A percentile compares a stretch with the other conserved stretches of the same genome.
Conservation (phyloP, 1,140 invertebrate genomes). For the Armadillidium nasatum region DNA sequence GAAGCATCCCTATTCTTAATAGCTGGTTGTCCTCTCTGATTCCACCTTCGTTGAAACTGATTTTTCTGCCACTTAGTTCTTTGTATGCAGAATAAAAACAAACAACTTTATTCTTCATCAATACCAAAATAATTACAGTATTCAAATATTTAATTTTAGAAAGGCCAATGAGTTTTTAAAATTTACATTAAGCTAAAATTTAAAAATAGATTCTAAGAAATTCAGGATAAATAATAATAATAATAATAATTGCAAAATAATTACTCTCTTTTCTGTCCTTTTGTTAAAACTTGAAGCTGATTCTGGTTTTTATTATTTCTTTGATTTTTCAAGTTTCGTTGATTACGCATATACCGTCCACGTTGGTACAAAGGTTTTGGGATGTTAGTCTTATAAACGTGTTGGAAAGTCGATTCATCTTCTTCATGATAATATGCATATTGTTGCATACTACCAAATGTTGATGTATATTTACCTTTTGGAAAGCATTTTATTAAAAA, state of each 20-base stretch:
- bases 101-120: background rate
- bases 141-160: too few species aligned
- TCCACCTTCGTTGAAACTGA: constrained; percentile 56
- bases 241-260: constrained; percentile 32
- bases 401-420: constrained; percentile 95
- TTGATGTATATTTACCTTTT: constrained; percentile 80
- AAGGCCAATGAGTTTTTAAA: too few species aligned
- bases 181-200: too few species aligned
- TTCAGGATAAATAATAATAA: too few species aligned
- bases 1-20: constrained; percentile 94
- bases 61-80: constrained; percentile 47
- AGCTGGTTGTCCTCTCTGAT: constrained; percentile 65
- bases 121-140: background rate
- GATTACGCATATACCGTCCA: constrained; percentile 73
- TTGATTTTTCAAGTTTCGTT: constrained; percentile 59
- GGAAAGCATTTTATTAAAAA: too few species aligned
- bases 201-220: too few species aligned
- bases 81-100: background rate
- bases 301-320: constrained; percentile 57
- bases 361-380: constrained; percentile 87
- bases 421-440: constrained; percentile 98
- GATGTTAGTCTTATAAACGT: constrained; percentile 88
- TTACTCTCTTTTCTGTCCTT: constrained; percentile 52
- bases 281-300: constrained; percentile 55
- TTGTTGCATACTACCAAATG: constrained; percentile 84